Conservation (phyloP, 2,797 vertebrate genomes). For the Cirrhinus molitorella region DNA sequence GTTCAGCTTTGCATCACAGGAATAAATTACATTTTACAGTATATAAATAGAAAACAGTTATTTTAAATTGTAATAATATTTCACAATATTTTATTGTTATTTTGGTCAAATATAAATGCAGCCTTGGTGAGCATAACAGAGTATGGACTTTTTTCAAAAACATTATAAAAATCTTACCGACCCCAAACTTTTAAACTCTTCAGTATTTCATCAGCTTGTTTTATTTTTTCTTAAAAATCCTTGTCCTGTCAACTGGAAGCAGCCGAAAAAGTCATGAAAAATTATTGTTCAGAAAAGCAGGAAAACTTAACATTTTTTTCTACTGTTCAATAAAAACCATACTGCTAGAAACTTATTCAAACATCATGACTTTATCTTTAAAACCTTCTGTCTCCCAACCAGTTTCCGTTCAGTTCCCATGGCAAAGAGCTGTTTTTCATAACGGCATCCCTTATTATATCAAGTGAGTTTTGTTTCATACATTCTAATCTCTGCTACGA, state of each 20-base stretch:
- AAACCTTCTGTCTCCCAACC: conserved; percentile 57
- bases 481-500: neutral
- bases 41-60: neutral
- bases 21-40: neutral
- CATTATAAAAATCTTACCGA: neutral
- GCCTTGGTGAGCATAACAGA: neutral
- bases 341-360: neutral
- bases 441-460: conserved; percentile 90
- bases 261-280: neutral
- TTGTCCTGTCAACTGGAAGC: neutral
- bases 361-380: neutral
- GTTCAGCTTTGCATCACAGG: neutral
- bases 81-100: neutral
- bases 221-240: neutral
- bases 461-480: conserved; percentile 81
- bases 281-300: neutral
- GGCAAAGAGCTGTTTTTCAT: conserved; percentile 87
- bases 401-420: conserved; percentile 87
- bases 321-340: neutral
- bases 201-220: neutral
- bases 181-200: neutral
- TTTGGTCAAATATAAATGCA: neutral
- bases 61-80: neutral
- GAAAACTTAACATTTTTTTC: too few relatives aligned
- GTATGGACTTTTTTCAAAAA: neutral